These are phyloP conservation scores for Atethmia centrago DNA, from an alignment of 2,888 invertebrate species.

Conservation along the genomic window DNA sequence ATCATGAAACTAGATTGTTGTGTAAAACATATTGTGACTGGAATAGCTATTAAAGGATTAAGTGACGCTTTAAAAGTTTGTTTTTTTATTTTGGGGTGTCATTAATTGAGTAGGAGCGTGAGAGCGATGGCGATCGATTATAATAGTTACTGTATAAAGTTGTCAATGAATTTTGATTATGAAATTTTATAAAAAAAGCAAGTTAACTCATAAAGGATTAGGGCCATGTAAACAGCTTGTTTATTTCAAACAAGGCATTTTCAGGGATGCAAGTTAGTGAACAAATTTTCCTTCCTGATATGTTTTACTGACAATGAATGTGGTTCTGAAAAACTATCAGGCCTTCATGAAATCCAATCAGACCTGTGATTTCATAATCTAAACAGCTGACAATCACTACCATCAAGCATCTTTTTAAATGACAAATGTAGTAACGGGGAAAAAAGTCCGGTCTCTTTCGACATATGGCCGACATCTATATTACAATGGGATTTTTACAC, in stretches of 20 bases:
- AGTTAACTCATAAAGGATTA: not conserved
- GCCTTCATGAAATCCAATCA: not conserved
- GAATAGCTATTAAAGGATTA: slow-evolving; percentile 88
- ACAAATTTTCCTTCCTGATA: not conserved
- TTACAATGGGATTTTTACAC: slow-evolving; percentile 88
- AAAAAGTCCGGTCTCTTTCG: slow-evolving; percentile 73
- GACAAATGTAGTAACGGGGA: slow-evolving; percentile 65
- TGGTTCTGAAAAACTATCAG: not conserved
- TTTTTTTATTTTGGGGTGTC: slow-evolving; percentile 57
- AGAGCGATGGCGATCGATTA: slow-evolving; percentile 25
- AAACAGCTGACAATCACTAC: slow-evolving; percentile 16
- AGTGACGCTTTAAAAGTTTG: slow-evolving; percentile 61
- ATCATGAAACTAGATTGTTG: slow-evolving; percentile 72
- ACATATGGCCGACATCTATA: slow-evolving; percentile 88
- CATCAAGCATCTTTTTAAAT: slow-evolving; percentile 57
- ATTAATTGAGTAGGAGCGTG: slow-evolving; percentile 60
- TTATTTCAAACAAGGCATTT: not conserved
- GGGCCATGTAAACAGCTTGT: too few relatives aligned
- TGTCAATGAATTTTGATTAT: not conserved
- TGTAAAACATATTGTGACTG: slow-evolving; percentile 87
- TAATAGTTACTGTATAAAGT: not conserved
- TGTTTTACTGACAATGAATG: not conserved
- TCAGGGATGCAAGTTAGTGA: not conserved
- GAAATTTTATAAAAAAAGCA: not conserved
- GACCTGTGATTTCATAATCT: not conserved